Conservation (phyloP, 2,888 invertebrate species). For the Tineola bisselliella region DNA sequence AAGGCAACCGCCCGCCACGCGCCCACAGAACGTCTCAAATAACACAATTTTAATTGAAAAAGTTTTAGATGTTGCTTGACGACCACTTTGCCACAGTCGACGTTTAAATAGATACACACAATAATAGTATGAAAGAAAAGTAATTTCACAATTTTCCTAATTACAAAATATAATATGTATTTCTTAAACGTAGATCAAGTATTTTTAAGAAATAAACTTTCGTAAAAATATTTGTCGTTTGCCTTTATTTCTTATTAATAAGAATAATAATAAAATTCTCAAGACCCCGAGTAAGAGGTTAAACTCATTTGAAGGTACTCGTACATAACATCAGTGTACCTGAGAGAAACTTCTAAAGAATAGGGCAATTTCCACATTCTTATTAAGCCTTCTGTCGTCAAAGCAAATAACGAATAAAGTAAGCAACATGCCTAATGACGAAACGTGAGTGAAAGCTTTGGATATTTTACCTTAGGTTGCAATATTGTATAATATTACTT, state of each 20-base stretch:
- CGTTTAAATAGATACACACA: no score
- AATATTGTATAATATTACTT: slow-evolving; percentile 22
- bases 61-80: neutral
- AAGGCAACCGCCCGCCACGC: slow-evolving; percentile 5
- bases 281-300: neutral
- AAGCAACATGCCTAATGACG: slow-evolving; percentile 31
- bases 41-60: neutral
- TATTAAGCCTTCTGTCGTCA: neutral
- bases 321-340: neutral
- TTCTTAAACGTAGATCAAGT: no score
- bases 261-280: neutral
- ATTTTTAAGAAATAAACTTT: no score
- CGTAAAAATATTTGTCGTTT: no score
- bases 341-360: neutral
- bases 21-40: neutral
- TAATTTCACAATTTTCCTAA: no score
- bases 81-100: neutral
- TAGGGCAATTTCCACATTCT: neutral
- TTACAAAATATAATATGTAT: no score
- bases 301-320: neutral
- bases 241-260: no score
- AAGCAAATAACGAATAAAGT: slow-evolving; percentile 8
- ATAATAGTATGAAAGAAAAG: no score
- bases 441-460: slow-evolving; percentile 56
- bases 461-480: slow-evolving; percentile 31